Evolutionary conservation across 2,113 vertebrate genomes (phyloP), one percentile per base, ranked within the genome.

Genomic region (Aplodontia rufa): DNA sequence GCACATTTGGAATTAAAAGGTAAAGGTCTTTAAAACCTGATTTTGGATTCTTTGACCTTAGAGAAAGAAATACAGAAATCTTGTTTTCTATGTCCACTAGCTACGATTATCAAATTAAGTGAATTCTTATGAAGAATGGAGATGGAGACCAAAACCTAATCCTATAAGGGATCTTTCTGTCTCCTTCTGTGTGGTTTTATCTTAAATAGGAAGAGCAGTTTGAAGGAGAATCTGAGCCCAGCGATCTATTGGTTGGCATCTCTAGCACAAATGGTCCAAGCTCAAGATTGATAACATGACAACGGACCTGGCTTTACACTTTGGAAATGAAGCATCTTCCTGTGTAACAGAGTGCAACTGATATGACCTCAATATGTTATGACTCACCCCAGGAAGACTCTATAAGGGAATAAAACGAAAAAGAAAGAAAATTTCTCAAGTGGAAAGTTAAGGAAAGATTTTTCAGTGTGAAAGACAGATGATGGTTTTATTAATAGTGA

Each of bases 401-500:
- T 87, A 42, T 96, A 97, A 97, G 10, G 22, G 96, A 91, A 92
- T 75, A 58, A 66, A 96, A 64, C 83, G 72, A 87, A 97, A 96
- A 97, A 97, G 40, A 88, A 7, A 62, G 0, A 95, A 66, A 82
- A 94, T 97, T 97, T 97, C 86, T 97, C 87, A 97, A 95, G 85
- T 87, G 58, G n/a, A 51, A 95, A 93, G 81, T 92, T 90, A 97
- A 97, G 95, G 94, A 93, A 96, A 97, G 84, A 69, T 86, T 93
- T 95, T 90, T 89, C 60, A 64, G 22, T 82, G 66, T 92, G 87
- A 94, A 91, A 95, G 83, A 91, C 85, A 96, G 95, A 96, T 96
- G 97, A 98, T 90, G 71, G 83, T 71, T 95, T 97, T 96, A 97
- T 97, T 97, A 98, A 96, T 88, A 95, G 87, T 92, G 90, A 97